Conservation (phyloP, 1,140 invertebrate genomes). For the Hycleus phaleratus region DNA sequence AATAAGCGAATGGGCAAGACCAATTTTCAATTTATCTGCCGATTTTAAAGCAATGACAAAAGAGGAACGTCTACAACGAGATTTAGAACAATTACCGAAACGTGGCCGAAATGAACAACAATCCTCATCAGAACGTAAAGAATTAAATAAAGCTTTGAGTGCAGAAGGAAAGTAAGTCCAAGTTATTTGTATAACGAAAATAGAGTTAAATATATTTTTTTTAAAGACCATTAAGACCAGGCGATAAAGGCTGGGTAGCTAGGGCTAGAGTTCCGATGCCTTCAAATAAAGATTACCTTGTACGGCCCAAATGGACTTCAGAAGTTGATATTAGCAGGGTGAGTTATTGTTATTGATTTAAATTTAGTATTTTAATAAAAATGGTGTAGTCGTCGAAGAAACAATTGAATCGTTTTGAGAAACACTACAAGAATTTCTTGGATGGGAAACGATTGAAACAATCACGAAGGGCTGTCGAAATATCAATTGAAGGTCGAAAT, state of each 20-base stretch:
- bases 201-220: not conserved
- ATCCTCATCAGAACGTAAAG: constrained; percentile 47
- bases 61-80: constrained; percentile 83
- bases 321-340: constrained; percentile 79
- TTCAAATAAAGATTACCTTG: constrained; percentile 94
- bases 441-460: constrained; percentile 77
- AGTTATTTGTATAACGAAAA: not conserved
- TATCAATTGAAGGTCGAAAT: constrained; percentile 93
- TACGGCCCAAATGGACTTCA: constrained; percentile 84
- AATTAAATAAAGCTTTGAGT: constrained; percentile 35
- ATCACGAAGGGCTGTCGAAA: constrained; percentile 74
- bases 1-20: constrained; percentile 94
- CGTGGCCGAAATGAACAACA: constrained; percentile 51
- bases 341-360: constrained; percentile 33
- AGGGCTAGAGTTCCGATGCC: constrained; percentile 91
- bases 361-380: constrained; percentile 13
- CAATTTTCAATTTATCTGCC: constrained; percentile 92
- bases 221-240: constrained; percentile 64
- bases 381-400: constrained; percentile 64
- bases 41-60: constrained; percentile 87
- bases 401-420: constrained; percentile 78
- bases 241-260: constrained; percentile 91
- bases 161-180: constrained; percentile 38
- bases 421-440: constrained; percentile 82
- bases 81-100: constrained; percentile 70